Conservation (phyloP, 2,888 invertebrate genomes). For the Tethea ocularis region DNA sequence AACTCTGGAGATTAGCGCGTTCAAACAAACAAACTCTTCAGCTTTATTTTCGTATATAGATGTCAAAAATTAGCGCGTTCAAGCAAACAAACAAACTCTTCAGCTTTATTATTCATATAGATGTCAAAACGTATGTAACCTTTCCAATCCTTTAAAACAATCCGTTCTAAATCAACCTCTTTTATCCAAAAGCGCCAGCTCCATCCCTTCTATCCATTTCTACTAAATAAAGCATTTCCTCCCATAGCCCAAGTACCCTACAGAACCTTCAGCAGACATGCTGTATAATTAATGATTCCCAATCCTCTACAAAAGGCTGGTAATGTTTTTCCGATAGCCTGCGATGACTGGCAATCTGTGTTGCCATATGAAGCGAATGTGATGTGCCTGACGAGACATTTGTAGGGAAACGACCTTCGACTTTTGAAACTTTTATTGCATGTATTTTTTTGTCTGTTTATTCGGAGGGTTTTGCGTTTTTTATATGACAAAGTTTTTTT, state of each 20-base stretch:
- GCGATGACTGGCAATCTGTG: slow-evolving; percentile 2
- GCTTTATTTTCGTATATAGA: too few species aligned
- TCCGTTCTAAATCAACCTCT: too few species aligned
- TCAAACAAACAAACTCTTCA: too few species aligned
- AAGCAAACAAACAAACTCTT: too few species aligned
- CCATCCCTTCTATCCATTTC: too few species aligned
- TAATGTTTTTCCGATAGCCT: slow-evolving; percentile 1
- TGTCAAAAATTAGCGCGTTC: too few species aligned
- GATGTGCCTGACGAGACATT: slow-evolving; percentile 4
- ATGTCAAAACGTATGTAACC: too few species aligned
- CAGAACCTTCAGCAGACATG: neutral
- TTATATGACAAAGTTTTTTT: too few species aligned
- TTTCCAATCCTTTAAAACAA: too few species aligned
- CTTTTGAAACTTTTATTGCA: neutral
- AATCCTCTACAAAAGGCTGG: neutral
- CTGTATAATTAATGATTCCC: neutral
- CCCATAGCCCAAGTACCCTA: neutral
- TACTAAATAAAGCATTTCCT: neutral
- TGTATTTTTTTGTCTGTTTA: neutral
- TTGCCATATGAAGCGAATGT: neutral
- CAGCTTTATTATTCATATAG: too few species aligned
- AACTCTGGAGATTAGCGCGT: too few species aligned
- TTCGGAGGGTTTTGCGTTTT: neutral
- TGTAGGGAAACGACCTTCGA: slow-evolving; percentile 1
- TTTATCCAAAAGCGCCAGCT: too few species aligned